Evolutionary conservation across 2,113 vertebrate species (phyloP).

Genomic region (Gnathonemus longibarbis): DNA sequence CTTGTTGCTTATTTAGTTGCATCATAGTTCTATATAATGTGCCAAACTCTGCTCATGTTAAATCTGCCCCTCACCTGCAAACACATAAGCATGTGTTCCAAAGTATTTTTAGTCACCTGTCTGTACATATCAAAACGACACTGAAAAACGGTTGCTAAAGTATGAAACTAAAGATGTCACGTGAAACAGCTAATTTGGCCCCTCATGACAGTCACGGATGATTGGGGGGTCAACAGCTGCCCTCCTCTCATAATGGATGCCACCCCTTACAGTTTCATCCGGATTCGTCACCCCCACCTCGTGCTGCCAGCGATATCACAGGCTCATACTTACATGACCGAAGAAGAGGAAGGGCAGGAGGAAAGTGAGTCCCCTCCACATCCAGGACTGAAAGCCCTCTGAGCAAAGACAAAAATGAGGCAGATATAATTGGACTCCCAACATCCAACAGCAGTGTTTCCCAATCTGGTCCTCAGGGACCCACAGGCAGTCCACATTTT

Average conservation of each 20-base stretch:
- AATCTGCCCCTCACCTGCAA: not conserved
- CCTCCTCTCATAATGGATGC: not conserved
- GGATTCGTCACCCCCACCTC: not conserved
- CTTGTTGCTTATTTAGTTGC: not conserved
- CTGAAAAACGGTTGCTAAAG: not conserved
- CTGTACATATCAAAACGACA: not conserved
- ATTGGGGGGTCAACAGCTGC: not conserved
- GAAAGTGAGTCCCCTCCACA: conserved; percentile 97
- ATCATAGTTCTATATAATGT: not conserved
- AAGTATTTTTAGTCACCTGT: not conserved
- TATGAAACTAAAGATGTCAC: not conserved
- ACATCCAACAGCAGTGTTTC: not conserved
- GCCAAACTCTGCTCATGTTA: not conserved
- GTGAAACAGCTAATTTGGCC: not conserved
- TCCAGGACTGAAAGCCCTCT: conserved; percentile 99
- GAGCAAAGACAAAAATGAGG: conserved; percentile 33
- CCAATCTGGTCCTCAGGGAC: not conserved
- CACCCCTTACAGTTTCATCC: not conserved
- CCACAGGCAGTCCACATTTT: not conserved
- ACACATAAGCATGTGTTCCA: not conserved
- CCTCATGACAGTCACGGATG: not conserved
- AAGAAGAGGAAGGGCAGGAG: conserved; percentile 94
- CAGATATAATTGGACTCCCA: not conserved
- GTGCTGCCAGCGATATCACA: not conserved
- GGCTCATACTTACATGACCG: conserved; percentile 82